Evolutionary conservation across 2,888 invertebrate species (phyloP).

Genomic region (Drosophila cracens): DNA sequence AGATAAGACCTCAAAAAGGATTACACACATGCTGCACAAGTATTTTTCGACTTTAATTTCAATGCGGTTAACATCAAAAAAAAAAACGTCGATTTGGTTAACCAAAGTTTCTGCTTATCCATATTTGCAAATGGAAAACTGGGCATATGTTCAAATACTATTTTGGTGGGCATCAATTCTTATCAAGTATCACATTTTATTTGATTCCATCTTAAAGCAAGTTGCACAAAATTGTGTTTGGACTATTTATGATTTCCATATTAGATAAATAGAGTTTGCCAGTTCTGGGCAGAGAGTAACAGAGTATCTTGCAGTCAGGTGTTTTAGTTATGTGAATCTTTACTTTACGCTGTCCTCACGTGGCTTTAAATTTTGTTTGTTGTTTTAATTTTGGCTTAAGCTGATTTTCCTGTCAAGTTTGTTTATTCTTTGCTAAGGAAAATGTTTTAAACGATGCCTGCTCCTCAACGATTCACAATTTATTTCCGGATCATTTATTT

Average conservation of each 20-base stretch:
- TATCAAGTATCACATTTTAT: background rate
- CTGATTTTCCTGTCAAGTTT: slow-evolving; percentile 42
- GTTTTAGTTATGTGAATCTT: background rate
- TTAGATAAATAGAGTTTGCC: background rate
- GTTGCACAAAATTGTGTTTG: background rate
- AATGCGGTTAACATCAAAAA: slow-evolving; percentile 44
- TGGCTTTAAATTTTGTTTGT: slow-evolving; percentile 33
- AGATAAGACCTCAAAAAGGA: slow-evolving; percentile 25
- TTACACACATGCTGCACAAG: slow-evolving; percentile 26
- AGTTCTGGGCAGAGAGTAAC: background rate
- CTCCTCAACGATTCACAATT: slow-evolving; percentile 6
- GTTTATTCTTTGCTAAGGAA: background rate
- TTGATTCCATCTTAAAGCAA: background rate
- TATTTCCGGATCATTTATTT: slow-evolving; percentile 21
- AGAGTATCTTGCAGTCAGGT: slow-evolving; percentile 3
- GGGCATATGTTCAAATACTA: background rate
- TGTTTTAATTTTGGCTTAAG: slow-evolving; percentile 45
- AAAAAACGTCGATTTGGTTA: slow-evolving; percentile 18
- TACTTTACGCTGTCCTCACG: background rate
- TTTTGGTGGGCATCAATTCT: background rate
- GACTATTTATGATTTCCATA: background rate
- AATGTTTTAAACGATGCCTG: background rate
- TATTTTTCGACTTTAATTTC: slow-evolving; percentile 47
- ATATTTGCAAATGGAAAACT: background rate
- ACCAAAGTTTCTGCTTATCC: background rate